These are phyloP conservation scores for Procavia capensis DNA, from an alignment of 2,113 vertebrate genomes.

Conservation along the genomic window DNA sequence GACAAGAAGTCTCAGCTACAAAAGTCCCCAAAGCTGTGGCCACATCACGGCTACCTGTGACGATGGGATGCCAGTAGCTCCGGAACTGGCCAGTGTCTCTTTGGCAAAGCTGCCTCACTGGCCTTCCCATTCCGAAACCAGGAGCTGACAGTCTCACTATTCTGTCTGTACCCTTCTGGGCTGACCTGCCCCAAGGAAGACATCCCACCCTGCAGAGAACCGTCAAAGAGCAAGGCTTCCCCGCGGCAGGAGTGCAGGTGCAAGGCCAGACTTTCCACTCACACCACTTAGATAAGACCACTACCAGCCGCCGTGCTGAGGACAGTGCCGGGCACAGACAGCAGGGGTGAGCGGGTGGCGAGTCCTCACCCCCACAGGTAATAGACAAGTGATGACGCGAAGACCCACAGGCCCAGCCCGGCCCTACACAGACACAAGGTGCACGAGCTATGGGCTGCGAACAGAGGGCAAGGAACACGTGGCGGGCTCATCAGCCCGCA, in stretches of 20 bases:
- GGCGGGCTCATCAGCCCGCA: not conserved
- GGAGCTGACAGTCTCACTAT: not conserved
- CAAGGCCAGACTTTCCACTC: not conserved
- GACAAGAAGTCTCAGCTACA: not conserved
- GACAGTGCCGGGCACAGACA: not conserved
- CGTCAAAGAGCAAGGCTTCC: not conserved
- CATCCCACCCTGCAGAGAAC: not conserved
- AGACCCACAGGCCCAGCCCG: not conserved
- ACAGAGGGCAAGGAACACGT: not conserved
- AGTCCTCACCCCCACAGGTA: not conserved
- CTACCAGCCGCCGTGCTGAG: not conserved
- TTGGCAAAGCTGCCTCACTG: not conserved
- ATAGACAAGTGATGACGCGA: not conserved
- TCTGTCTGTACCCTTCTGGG: not conserved
- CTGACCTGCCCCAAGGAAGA: not conserved
- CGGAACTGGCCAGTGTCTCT: not conserved
- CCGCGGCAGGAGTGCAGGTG: not conserved
- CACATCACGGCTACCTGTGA: not conserved
- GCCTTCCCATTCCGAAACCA: not conserved
- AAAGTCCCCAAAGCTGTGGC: not conserved
- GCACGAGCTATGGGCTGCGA: fast-evolving
- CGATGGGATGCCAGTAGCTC: not conserved
- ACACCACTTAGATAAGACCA: not conserved
- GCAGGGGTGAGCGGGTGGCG: not conserved
- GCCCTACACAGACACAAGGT: fast-evolving